Evolutionary conservation across 30 jellyfish, hydroid and myxozoan species (phyloP).

Genomic region (Turritopsis rubra): DNA sequence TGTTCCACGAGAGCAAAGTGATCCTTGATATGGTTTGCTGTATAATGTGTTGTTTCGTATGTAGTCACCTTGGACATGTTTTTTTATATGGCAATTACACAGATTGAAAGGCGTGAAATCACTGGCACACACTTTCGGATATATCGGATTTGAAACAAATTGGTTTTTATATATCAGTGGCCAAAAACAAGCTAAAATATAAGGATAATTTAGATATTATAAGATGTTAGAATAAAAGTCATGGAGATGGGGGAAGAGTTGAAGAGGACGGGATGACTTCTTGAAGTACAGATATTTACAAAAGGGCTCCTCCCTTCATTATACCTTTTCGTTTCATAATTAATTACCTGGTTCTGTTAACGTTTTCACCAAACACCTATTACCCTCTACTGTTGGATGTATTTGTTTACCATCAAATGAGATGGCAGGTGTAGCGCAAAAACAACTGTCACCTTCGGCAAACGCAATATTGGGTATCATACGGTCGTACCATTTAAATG

Average conservation of each 20-base stretch:
- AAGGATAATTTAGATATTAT: no score
- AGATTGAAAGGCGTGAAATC: background rate
- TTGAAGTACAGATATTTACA: no score
- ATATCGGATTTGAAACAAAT: background rate
- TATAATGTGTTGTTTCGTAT: background rate
- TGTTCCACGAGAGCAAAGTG: background rate
- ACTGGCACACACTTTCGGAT: background rate
- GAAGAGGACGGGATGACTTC: no score
- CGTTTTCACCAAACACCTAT: background rate
- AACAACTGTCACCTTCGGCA: background rate
- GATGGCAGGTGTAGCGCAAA: background rate
- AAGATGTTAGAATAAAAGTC: no score
- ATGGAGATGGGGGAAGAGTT: no score
- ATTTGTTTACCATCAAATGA: background rate
- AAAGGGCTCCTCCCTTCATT: no score
- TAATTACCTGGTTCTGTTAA: background rate
- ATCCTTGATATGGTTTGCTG: background rate
- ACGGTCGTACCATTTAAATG: background rate
- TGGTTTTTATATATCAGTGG: background rate
- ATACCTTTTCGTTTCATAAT: background rate
- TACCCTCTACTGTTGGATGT: background rate
- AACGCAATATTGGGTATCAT: background rate
- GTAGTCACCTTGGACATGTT: background rate
- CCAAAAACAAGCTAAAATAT: background rate
- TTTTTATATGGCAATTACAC: background rate